A percentile compares a stretch with the other conserved stretches of the same genome.
Evolutionary conservation across 2,797 vertebrate genomes (phyloP).

Genomic region (Triplophysa yarkandensis): DNA sequence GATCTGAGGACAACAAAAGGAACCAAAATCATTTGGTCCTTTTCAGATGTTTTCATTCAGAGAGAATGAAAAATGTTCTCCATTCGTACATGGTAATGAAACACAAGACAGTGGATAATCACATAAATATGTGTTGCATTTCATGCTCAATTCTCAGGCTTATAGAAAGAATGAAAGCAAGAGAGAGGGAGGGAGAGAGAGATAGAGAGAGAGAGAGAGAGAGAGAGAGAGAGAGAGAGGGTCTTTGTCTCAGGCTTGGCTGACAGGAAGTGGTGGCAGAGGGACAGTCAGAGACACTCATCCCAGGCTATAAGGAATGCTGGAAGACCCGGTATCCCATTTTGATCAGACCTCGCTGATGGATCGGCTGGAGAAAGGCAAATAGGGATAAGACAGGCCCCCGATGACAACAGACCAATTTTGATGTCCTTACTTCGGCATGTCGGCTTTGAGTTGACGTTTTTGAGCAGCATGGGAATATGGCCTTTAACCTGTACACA

Average conservation of each 20-base stretch:
- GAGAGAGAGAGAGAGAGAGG: conserved; percentile 60
- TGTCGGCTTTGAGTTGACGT: conserved; percentile 74
- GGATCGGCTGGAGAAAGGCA: conserved; percentile 77
- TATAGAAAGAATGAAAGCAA: not conserved
- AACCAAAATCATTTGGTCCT: conserved; percentile 67
- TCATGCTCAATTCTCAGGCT: conserved; percentile 60
- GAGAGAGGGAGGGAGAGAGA: conserved; percentile 24
- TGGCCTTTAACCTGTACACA: conserved; percentile 59
- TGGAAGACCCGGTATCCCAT: conserved; percentile 73
- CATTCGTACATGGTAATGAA: conserved; percentile 75
- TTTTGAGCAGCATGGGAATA: conserved; percentile 75
- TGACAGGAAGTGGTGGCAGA: conserved; percentile 77
- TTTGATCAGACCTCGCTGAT: conserved; percentile 81
- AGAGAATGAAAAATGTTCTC: conserved; percentile 65
- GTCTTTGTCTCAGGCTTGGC: conserved; percentile 74
- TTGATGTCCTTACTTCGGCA: conserved; percentile 73
- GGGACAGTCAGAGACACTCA: conserved; percentile 79
- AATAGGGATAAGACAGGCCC: conserved; percentile 75
- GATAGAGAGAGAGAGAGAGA: conserved; percentile 36
- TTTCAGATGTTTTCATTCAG: conserved; percentile 67
- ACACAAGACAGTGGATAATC: conserved; percentile 73
- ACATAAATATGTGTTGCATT: conserved; percentile 78
- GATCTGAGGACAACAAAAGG: conserved; percentile 58
- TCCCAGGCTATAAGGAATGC: conserved; percentile 70
- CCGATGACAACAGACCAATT: conserved; percentile 80